These are phyloP conservation scores for Rhagophthalmus giganteus DNA, from an alignment of 2,888 invertebrate genomes.

Conservation along the genomic window DNA sequence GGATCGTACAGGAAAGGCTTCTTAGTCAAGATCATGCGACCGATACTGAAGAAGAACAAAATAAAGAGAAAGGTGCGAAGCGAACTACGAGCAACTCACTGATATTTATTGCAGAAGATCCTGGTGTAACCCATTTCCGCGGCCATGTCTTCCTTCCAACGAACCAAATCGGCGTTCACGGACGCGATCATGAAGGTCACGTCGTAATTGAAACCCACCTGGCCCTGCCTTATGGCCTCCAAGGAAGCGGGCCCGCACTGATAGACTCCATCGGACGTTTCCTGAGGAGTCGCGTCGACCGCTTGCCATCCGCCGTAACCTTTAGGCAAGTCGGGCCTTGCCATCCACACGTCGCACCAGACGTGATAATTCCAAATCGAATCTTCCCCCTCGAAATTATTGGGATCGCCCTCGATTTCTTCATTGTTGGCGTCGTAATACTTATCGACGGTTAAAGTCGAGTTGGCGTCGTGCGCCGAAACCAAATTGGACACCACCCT, in stretches of 20 bases:
- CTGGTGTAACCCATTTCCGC: slow-evolving; percentile 67
- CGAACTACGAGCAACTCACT: slow-evolving; percentile 59
- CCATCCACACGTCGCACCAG: slow-evolving; percentile 89
- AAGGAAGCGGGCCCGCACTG: slow-evolving; percentile 81
- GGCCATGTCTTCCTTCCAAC: slow-evolving; percentile 72
- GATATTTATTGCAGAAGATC: slow-evolving; percentile 73
- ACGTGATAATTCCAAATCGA: slow-evolving; percentile 89
- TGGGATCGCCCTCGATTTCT: slow-evolving; percentile 67
- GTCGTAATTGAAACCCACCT: slow-evolving; percentile 74
- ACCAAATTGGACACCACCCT: slow-evolving; percentile 81
- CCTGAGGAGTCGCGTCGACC: slow-evolving; percentile 84
- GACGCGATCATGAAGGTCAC: slow-evolving; percentile 78
- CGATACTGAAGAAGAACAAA: slow-evolving; percentile 66
- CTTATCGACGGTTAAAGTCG: slow-evolving; percentile 76
- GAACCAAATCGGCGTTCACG: slow-evolving; percentile 81
- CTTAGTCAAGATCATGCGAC: slow-evolving; percentile 74
- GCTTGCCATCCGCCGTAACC: slow-evolving; percentile 91
- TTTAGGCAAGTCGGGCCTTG: slow-evolving; percentile 72
- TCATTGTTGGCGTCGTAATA: slow-evolving; percentile 70
- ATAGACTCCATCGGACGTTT: slow-evolving; percentile 70
- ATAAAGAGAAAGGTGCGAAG: slow-evolving; percentile 5
- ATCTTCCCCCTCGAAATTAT: slow-evolving; percentile 69
- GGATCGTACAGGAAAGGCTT: slow-evolving; percentile 72
- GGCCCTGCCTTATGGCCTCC: slow-evolving; percentile 76
- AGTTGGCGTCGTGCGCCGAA: slow-evolving; percentile 84